Conservation (phyloP, 2,888 invertebrate genomes). For the Euplagia quadripunctaria region DNA sequence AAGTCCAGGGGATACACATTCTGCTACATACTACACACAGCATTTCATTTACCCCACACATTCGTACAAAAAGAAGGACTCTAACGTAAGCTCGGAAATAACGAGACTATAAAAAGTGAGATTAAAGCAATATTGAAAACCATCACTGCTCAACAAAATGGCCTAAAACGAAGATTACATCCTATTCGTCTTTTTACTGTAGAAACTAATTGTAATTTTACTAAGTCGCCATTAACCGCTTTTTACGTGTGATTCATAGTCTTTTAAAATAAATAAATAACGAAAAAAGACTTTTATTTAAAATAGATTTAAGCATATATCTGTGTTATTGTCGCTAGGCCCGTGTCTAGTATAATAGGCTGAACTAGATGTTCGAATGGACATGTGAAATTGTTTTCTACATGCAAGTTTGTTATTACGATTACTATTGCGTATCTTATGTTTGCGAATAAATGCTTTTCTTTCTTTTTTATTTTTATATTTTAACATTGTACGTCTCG, state of each 20-base stretch:
- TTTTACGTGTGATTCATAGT: slow-evolving; percentile 59
- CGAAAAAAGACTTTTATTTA: slow-evolving; percentile 14
- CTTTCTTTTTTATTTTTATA: too few species aligned
- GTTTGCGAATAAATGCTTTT: too few species aligned
- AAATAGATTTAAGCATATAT: neutral
- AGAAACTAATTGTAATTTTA: slow-evolving; percentile 45
- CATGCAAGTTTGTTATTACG: too few species aligned
- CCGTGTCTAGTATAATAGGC: neutral
- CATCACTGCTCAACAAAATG: slow-evolving; percentile 61
- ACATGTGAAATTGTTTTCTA: too few species aligned
- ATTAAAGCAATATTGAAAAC: slow-evolving; percentile 44
- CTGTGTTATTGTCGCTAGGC: neutral
- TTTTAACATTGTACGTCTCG: too few species aligned
- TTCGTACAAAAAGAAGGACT: slow-evolving; percentile 83
- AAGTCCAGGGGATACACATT: slow-evolving; percentile 72
- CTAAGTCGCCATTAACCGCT: slow-evolving; percentile 42
- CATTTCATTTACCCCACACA: slow-evolving; percentile 84
- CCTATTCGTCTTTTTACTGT: slow-evolving; percentile 26
- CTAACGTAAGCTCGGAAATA: slow-evolving; percentile 90
- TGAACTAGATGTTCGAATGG: too few species aligned
- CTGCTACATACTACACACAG: slow-evolving; percentile 77
- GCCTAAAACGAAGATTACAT: slow-evolving; percentile 43
- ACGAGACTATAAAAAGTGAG: slow-evolving; percentile 86
- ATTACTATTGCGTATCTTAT: too few species aligned
- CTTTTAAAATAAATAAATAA: slow-evolving; percentile 58